Evolutionary conservation across 2,888 invertebrate species (phyloP).

Genomic region (Drosophila helvetica): DNA sequence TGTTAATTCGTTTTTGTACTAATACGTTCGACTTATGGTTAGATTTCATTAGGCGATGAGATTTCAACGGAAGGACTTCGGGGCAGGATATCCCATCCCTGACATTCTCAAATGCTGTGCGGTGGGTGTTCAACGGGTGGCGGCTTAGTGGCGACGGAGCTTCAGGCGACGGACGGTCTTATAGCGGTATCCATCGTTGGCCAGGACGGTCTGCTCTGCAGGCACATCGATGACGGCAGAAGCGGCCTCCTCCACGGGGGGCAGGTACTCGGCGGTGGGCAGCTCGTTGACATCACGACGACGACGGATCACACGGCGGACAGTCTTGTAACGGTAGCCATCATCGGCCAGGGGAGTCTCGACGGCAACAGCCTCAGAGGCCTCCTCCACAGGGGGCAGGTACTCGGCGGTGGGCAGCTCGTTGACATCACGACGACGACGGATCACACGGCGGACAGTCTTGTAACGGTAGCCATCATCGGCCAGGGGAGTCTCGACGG

Average conservation of each 20-base stretch:
- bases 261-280: slow-evolving; percentile 55
- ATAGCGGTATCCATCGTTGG: slow-evolving; percentile 76
- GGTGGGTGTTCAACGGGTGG: slow-evolving; percentile 24
- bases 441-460: slow-evolving; percentile 49
- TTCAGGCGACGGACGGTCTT: slow-evolving; percentile 76
- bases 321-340: slow-evolving; percentile 71
- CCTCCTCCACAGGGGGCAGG: slow-evolving; percentile 52
- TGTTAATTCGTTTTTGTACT: slow-evolving; percentile 55
- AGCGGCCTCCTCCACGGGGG: slow-evolving; percentile 55
- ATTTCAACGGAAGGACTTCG: slow-evolving; percentile 32
- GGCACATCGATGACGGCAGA: slow-evolving; percentile 60
- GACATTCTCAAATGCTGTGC: slow-evolving; percentile 52
- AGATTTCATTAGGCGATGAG: slow-evolving; percentile 57
- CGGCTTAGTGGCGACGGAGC: slow-evolving; percentile 66
- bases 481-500: slow-evolving; percentile 29
- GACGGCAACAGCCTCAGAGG: slow-evolving; percentile 22
- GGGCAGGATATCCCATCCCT: slow-evolving; percentile 16
- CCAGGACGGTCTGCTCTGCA: slow-evolving; percentile 58
- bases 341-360: slow-evolving; percentile 61
- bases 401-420: slow-evolving; percentile 59
- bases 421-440: slow-evolving; percentile 59
- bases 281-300: slow-evolving; percentile 52
- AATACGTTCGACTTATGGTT: slow-evolving; percentile 64
- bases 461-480: slow-evolving; percentile 60
- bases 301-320: slow-evolving; percentile 59